Base-by-base conservation (phyloP, 92 coral and sea anemone species). In the Porites evermanni region DNA sequence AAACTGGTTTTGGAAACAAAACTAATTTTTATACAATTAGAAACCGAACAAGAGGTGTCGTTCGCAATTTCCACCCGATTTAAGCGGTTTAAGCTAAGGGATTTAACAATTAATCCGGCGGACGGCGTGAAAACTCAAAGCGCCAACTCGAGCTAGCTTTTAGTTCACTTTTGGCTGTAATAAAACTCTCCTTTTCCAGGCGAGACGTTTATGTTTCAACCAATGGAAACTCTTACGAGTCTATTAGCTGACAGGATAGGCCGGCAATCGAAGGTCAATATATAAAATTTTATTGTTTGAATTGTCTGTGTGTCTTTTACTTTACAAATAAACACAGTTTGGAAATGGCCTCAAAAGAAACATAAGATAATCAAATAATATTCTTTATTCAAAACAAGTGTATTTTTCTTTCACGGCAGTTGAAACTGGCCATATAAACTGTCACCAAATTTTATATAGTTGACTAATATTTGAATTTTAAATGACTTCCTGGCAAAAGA, bases 401-500 rank as follows among this genome's bases (percentile, higher is more conserved):
- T 16, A 3, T 64, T 38, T 64, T 18, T 6, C 52, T 47, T 16
- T 14, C 60, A 64, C 5, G 12, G 82, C 2, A 38, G 47, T 38
- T 38, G 47, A 38, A 38, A 38, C 47, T 38, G 47, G 47, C 47
- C 47, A 38, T 38, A 38, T 38, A 38, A 38, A 3, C 47, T 38
- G 47, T 38, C 47, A 38, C 47, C 47, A 38, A 38, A 38, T 38
- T 38, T 38, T 38, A 38, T 38, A 38, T 38, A 38, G 47, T 38
- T 38, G 47, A 38, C 47, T 38, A 38, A 38, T 38, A 38, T 38
- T 38, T 38, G 47, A 68, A 24, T 68, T 26, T 29, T 20, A 26
- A 14, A 32, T 9, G n/a, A 12, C 63, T 79, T 79, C 83, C 72
- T 79, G 83, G 83, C 14, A 70, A n/a, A 56, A 24, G 13, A 79